Percentiles rank a stretch among this genome's conserved stretches.
Conservation (phyloP, 1,140 invertebrate species). For the Euglossa dilemma region DNA sequence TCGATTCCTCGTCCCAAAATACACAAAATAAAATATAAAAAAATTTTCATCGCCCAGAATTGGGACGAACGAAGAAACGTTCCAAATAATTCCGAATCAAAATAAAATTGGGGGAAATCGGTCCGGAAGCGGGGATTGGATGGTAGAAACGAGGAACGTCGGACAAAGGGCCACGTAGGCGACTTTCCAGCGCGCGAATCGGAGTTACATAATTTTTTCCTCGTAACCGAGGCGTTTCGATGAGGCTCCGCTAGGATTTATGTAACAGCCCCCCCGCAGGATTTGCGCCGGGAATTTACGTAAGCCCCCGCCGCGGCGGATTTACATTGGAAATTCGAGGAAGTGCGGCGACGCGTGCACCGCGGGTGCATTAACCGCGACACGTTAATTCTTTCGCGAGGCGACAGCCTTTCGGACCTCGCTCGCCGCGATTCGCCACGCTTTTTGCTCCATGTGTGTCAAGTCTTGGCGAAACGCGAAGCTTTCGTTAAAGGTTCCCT, state of each 20-base stretch:
- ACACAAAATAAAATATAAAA: too few species aligned
- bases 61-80: too few species aligned
- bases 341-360: neutral
- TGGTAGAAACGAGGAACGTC: too few species aligned
- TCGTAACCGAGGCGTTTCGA: slow-evolving; percentile 23
- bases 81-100: too few species aligned
- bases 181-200: slow-evolving; percentile 2
- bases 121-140: too few species aligned
- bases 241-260: slow-evolving; percentile 32
- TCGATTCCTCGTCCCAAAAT: too few species aligned
- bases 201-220: slow-evolving; percentile 42
- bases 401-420: slow-evolving; percentile 4
- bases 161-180: neutral
- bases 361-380: slow-evolving; percentile 50
- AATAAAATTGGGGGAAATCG: too few species aligned
- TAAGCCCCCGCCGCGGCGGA: slow-evolving; percentile 12
- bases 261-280: slow-evolving; percentile 22
- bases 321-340: slow-evolving; percentile 38
- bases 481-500: too few species aligned
- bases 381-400: slow-evolving; percentile 34
- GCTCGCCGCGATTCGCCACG: neutral
- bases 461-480: too few species aligned
- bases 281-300: slow-evolving; percentile 39
- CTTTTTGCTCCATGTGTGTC: neutral
- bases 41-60: too few species aligned